Evolutionary conservation across 2,797 vertebrate genomes (phyloP).

Genomic region (Babyrousa celebensis): DNA sequence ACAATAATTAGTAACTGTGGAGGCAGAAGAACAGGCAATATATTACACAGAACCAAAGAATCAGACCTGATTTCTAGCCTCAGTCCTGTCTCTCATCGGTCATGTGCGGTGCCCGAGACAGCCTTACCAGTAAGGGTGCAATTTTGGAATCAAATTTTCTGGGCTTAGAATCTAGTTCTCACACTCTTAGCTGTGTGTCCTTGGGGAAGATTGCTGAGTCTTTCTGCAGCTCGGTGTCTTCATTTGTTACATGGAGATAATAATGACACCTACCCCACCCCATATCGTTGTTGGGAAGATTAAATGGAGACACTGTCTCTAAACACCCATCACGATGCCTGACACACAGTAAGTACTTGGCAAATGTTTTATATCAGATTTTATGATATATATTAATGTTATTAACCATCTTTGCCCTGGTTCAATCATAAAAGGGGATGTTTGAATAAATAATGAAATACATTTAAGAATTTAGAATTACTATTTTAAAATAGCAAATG

Average conservation of each 20-base stretch:
- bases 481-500: neutral
- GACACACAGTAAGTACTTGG: neutral
- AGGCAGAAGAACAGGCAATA: neutral
- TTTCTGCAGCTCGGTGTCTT: neutral
- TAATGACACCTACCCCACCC: neutral
- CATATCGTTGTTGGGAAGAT: neutral
- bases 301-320: neutral
- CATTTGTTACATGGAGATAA: neutral
- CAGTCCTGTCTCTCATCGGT: neutral
- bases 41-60: neutral
- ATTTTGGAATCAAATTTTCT: neutral
- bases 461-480: neutral
- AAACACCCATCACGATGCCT: neutral
- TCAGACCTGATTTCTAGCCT: neutral
- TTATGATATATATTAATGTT: rapidly evolving
- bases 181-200: neutral
- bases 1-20: neutral
- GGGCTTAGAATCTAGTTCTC: neutral
- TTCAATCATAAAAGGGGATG: neutral
- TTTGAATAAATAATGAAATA: neutral
- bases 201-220: neutral
- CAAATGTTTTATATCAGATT: too few species aligned
- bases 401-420: neutral
- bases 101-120: rapidly evolving
- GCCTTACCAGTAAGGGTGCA: neutral